Evolutionary conservation across 2,113 vertebrate species (phyloP).

Genomic region (Muscicapa adusta): DNA sequence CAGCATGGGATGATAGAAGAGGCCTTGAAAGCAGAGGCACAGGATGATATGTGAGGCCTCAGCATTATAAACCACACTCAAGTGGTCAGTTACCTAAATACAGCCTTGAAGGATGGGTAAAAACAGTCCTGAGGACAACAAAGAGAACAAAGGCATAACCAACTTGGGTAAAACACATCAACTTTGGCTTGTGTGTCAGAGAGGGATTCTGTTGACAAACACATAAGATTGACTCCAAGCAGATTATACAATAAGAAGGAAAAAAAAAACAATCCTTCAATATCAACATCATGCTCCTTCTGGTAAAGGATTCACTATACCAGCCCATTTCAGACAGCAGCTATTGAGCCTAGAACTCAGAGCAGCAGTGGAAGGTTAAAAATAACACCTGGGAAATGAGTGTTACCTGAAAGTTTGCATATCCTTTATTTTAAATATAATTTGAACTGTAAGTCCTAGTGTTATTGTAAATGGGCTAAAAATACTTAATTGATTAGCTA

Average conservation of each 20-base stretch:
- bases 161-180: neutral
- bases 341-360: neutral
- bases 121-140: neutral
- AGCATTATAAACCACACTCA: neutral
- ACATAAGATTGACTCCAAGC: neutral
- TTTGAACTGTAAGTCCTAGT: neutral
- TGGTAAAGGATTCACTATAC: neutral
- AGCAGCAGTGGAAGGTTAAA: neutral
- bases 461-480: neutral
- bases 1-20: neutral
- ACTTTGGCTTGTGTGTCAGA: neutral
- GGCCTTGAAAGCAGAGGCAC: neutral
- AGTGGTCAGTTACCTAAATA: neutral
- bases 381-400: neutral
- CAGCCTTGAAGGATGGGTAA: neutral
- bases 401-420: neutral
- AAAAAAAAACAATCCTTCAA: neutral
- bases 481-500: neutral
- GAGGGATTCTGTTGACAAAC: neutral
- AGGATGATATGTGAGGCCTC: neutral
- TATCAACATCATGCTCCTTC: neutral
- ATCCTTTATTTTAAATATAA: neutral
- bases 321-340: neutral
- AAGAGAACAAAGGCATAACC: neutral
- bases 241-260: neutral